Base-by-base conservation (phyloP, 92 coral and sea anemone genomes). In the Pocillopora meandrina region DNA sequence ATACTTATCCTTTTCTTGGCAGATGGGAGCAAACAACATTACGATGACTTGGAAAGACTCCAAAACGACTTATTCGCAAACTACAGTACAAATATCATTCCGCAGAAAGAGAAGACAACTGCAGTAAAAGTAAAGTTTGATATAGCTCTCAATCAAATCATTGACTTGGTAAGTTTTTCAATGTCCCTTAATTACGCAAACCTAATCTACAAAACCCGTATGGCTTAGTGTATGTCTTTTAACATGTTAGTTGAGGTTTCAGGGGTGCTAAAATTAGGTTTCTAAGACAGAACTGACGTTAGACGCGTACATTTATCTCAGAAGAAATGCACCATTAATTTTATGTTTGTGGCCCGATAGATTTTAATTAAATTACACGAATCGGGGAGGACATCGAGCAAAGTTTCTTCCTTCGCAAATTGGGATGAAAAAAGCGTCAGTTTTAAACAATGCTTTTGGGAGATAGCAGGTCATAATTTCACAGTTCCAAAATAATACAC, bases 91-190 rank as follows among this genome's bases (percentile, higher is more conserved):
- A 92, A 94, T 21, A 94, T 94, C 60, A 92, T 94, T 56, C 98
- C 98, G 0, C 98, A 94, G 78, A 87, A 88, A 82, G 78, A 82
- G 56, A 87, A 87, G 74, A 84, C 93, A 70, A 70, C 88, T 19
- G 93, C 98, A 0, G 86, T 94, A 9, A 85, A 90, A 79, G 90
- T 94, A 35, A 87, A 74, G 82, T 92, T 94, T 75, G 98, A 94
- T 69, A 90, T 94, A 19, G 98, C 98, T 0, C 84, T 94, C 72
- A 94, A 94, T 82, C 98, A 94, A 86, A 94, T 94, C 17, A 94
- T 94, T 36, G 98, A 94, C 82, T 76, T 94, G 98, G 98, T 94
- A 83, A 92, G 98, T 81, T 23, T 35, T 77, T 23, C 56, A 61
- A 70, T 60, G 56, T 59, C 35, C 5, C 35, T 15, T 68, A 68